These are phyloP conservation scores for Zosterops pallidus DNA, from an alignment of 2,113 vertebrate species.

Conservation along the genomic window DNA sequence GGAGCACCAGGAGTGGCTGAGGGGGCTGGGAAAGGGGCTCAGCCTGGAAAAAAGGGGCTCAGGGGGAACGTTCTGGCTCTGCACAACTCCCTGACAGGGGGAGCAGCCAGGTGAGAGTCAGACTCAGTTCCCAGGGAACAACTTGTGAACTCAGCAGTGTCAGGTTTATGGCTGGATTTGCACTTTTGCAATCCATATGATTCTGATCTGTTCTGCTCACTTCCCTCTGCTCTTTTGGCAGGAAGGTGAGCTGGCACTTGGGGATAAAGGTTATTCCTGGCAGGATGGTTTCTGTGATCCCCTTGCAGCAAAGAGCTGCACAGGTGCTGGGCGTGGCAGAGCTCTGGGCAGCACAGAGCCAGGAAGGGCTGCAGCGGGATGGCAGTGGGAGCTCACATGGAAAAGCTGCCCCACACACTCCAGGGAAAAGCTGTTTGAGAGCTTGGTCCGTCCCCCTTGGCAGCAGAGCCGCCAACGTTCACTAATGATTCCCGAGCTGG, in stretches of 20 bases:
- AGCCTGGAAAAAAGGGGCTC: neutral
- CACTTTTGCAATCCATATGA: neutral
- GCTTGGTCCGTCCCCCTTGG: accelerated
- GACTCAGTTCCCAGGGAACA: neutral
- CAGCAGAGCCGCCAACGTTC: accelerated
- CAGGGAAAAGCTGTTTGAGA: neutral
- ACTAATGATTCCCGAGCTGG: neutral
- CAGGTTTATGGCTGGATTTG: neutral
- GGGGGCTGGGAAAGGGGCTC: neutral
- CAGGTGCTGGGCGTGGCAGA: neutral
- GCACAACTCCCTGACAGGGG: neutral
- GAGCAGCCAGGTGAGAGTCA: too few species aligned
- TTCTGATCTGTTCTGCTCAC: neutral
- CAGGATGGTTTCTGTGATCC: neutral
- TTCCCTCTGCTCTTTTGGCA: neutral
- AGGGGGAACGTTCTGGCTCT: neutral
- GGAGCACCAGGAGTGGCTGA: accelerated
- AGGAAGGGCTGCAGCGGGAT: accelerated
- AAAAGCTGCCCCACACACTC: neutral
- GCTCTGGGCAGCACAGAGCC: neutral
- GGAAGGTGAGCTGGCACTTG: neutral
- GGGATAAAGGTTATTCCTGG: neutral
- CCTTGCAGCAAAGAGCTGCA: neutral
- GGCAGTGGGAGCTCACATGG: neutral
- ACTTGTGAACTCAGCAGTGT: neutral